Conservation (phyloP, 2,888 invertebrate genomes). For the Choristoneura rosaceana region DNA sequence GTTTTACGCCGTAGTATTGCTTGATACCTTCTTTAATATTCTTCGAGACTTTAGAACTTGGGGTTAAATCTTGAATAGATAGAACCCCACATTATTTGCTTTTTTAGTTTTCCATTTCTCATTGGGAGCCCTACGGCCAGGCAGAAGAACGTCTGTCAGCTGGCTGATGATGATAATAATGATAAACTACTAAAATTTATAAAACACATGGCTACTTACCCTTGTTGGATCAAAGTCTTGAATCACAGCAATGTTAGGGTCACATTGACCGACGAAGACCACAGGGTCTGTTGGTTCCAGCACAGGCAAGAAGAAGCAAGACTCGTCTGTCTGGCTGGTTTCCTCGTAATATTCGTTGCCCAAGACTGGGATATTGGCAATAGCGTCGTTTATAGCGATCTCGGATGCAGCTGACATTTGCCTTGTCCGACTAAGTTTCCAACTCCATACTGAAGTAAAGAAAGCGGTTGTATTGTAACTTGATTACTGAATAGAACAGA, state of each 20-base stretch:
- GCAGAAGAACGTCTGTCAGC: no score
- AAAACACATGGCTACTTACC: conserved; percentile 17
- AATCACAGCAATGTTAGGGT: conserved; percentile 40
- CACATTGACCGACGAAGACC: conserved; percentile 64
- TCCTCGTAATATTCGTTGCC: conserved; percentile 58
- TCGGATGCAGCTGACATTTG: conserved; percentile 49
- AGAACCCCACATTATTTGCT: no score
- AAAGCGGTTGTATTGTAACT: no score
- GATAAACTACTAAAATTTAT: neutral
- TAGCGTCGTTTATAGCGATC: conserved; percentile 53
- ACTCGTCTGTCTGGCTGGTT: conserved; percentile 56
- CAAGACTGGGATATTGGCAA: conserved; percentile 57
- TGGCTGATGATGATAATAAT: no score
- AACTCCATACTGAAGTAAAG: conserved; percentile 55
- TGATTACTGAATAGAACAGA: no score
- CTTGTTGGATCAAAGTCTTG: conserved; percentile 37
- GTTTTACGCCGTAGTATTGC: no score
- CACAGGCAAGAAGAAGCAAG: conserved; percentile 68
- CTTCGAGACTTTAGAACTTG: no score
- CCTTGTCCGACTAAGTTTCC: conserved; percentile 69
- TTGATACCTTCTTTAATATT: no score
- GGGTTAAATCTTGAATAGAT: no score
- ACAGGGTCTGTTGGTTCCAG: conserved; percentile 53
- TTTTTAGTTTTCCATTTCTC: no score
- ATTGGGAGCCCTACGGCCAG: no score